These are phyloP conservation scores for Nipponia nippon DNA, from an alignment of 2,113 vertebrate genomes.

Conservation along the genomic window DNA sequence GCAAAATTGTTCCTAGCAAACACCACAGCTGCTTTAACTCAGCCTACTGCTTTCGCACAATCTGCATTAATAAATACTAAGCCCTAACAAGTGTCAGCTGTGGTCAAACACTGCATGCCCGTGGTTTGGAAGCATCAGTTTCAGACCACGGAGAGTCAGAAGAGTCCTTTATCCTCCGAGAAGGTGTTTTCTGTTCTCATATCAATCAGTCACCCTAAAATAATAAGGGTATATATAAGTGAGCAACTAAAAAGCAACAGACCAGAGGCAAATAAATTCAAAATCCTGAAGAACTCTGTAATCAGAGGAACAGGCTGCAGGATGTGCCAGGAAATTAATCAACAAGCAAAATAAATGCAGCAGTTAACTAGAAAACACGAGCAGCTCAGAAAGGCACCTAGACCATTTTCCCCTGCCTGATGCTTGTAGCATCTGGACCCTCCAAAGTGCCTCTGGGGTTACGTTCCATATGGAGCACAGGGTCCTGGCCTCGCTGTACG, in stretches of 20 bases:
- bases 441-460: background rate
- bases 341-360: background rate
- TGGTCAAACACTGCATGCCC: background rate
- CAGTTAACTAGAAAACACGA: background rate
- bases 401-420: background rate
- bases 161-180: background rate
- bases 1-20: background rate
- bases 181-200: background rate
- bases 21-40: background rate
- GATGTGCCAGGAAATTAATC: background rate
- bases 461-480: background rate
- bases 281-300: background rate
- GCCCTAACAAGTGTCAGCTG: background rate
- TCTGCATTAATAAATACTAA: background rate
- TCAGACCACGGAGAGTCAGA: background rate
- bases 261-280: background rate
- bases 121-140: background rate
- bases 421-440: background rate
- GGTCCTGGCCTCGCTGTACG: background rate
- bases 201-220: background rate
- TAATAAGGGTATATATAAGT: background rate
- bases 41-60: background rate
- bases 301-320: background rate
- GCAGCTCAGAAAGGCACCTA: background rate
- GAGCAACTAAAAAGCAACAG: background rate